phyloP scores from a whole-genome alignment of 2,797 vertebrate species.

The Pangasius mekongensis region DNA sequence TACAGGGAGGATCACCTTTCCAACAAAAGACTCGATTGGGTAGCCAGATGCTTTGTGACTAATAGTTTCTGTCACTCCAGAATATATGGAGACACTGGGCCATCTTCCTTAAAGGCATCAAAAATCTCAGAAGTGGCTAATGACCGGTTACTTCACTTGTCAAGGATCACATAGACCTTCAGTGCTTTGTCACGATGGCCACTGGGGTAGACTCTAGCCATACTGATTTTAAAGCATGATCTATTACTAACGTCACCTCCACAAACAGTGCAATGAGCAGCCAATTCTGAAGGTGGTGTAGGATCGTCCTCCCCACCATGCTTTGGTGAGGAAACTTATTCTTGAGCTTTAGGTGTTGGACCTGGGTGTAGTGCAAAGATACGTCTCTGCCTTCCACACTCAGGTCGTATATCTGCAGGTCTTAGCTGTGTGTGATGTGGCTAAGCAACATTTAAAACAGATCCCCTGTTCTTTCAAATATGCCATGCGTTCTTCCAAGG shows the following conservation, averaged over 20 bases:
- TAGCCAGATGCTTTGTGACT: not conserved
- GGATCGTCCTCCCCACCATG: not conserved
- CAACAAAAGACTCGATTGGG: not conserved
- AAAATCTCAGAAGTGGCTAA: not conserved
- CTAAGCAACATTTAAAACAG: conserved; percentile 50
- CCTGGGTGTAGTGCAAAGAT: conserved; percentile 31
- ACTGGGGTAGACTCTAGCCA: not conserved
- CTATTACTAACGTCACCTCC: not conserved
- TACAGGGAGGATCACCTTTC: not conserved
- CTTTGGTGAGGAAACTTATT: not conserved
- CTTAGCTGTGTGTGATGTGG: conserved; percentile 42
- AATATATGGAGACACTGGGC: no score
- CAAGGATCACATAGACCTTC: not conserved
- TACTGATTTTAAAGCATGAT: not conserved
- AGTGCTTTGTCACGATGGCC: not conserved
- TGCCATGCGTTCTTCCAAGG: no score
- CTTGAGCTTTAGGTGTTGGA: conserved; percentile 8
- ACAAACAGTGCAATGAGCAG: not conserved
- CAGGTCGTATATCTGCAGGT: conserved; percentile 28
- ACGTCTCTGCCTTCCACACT: conserved; percentile 20
- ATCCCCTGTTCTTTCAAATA: conserved; percentile 42
- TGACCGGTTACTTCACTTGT: not conserved
- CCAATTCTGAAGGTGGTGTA: not conserved
- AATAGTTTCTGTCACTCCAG: not conserved
- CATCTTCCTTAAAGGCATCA: not conserved